A percentile compares a stretch with the other conserved stretches of the same genome.
Evolutionary conservation across 2,797 vertebrate genomes (phyloP).

Genomic region (Phoxinus dragarum): DNA sequence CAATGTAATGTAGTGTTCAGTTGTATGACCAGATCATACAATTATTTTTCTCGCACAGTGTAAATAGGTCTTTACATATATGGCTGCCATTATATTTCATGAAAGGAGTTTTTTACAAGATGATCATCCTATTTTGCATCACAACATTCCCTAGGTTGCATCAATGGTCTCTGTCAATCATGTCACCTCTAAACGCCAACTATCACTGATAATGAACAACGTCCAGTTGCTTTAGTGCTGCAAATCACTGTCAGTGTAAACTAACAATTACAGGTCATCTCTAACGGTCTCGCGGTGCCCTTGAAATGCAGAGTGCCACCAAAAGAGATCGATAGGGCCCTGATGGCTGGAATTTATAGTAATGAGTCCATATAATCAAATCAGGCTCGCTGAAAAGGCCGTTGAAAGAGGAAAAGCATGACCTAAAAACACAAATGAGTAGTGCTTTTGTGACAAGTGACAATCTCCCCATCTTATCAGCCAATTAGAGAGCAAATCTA

Average conservation of each 20-base stretch:
- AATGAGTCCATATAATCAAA: conserved; percentile 43
- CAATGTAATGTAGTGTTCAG: not conserved
- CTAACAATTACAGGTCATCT: not conserved
- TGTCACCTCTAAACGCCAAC: not conserved
- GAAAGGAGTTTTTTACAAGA: not conserved
- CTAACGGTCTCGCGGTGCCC: conserved; percentile 42
- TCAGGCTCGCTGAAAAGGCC: conserved; percentile 15
- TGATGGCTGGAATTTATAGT: conserved; percentile 55
- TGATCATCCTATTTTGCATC: not conserved
- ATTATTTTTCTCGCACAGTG: too few relatives aligned
- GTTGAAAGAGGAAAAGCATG: conserved; percentile 26
- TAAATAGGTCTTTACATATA: not conserved
- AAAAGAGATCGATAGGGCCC: conserved; percentile 50
- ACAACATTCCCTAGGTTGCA: not conserved
- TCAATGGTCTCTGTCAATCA: not conserved
- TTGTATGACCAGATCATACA: not conserved
- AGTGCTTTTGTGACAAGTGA: conserved; percentile 35
- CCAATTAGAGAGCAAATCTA: conserved; percentile 48
- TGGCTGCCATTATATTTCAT: not conserved
- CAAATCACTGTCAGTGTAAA: conserved; percentile 12
- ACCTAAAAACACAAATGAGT: conserved; percentile 38
- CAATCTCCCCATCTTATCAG: conserved; percentile 56
- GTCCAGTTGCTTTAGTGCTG: not conserved
- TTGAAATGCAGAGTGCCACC: conserved; percentile 51
- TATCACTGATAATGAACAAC: conserved; percentile 1